Evolutionary conservation across 1,140 invertebrate genomes (phyloP).

Genomic region (Physella acuta): DNA sequence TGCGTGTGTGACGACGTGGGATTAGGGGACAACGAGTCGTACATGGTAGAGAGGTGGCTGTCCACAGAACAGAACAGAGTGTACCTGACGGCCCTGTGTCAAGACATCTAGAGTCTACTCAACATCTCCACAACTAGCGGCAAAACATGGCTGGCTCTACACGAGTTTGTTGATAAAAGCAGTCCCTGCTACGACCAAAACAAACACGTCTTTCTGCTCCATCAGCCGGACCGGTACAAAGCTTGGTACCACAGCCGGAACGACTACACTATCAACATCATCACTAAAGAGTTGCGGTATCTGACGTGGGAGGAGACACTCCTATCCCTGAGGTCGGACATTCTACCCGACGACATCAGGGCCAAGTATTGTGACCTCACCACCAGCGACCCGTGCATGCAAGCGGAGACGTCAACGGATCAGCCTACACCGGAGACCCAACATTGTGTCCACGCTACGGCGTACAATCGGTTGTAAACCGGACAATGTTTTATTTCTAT

Average conservation of each 20-base stretch:
- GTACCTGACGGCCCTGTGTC: conserved; percentile 52
- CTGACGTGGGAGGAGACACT: conserved; percentile 61
- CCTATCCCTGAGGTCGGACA: conserved; percentile 51
- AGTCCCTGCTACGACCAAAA: conserved; percentile 44
- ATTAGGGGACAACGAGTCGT: conserved; percentile 59
- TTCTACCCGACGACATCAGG: conserved; percentile 56
- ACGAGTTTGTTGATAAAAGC: conserved; percentile 56
- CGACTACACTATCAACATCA: conserved; percentile 57
- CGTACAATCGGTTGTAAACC: too few relatives aligned
- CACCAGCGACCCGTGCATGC: too few relatives aligned
- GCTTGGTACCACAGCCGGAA: conserved; percentile 55
- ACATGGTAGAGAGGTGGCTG: conserved; percentile 58
- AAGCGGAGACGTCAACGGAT: too few relatives aligned
- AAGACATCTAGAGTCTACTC: conserved; percentile 54
- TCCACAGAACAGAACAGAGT: conserved; percentile 50
- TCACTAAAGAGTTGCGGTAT: conserved; percentile 57
- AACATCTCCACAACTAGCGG: conserved; percentile 56
- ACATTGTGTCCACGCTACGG: too few relatives aligned
- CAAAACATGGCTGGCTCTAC: conserved; percentile 51
- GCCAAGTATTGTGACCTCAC: conserved; percentile 61
- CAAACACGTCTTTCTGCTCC: conserved; percentile 55
- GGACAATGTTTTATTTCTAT: too few relatives aligned
- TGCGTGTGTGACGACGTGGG: conserved; percentile 59
- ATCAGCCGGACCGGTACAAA: conserved; percentile 57
- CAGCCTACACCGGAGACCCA: too few relatives aligned